Conservation (phyloP, 1,140 invertebrate genomes). For the Phocides pigmalion region DNA sequence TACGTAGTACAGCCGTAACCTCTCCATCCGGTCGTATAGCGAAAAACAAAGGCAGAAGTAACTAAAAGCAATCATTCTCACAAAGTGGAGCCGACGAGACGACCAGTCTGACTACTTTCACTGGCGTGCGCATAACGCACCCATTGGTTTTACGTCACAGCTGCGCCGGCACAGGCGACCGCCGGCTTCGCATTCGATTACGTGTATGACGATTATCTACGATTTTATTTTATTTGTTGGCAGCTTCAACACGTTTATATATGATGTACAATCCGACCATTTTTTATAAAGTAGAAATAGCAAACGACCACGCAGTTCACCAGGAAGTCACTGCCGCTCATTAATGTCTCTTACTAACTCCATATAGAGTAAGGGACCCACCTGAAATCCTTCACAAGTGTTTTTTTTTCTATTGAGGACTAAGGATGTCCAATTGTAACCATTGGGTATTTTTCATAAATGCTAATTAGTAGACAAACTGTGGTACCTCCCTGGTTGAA, state of each 20-base stretch:
- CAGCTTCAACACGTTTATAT: neutral
- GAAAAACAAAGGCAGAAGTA: constrained; percentile 39
- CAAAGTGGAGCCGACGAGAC: constrained; percentile 42
- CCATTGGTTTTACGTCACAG: constrained; percentile 35
- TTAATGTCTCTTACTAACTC: no score
- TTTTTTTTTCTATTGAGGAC: no score
- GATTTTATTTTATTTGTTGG: neutral
- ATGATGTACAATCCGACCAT: no score
- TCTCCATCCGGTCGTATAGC: constrained; percentile 31
- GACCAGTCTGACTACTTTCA: constrained; percentile 67
- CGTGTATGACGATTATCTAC: constrained; percentile 9
- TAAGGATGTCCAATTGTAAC: no score
- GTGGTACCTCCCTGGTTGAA: no score
- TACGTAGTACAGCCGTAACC: constrained; percentile 9
- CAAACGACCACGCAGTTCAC: no score
- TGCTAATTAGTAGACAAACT: no score
- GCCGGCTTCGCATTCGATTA: constrained; percentile 31
- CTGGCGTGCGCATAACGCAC: constrained; percentile 62
- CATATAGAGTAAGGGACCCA: no score
- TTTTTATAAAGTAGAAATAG: no score
- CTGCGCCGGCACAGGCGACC: constrained; percentile 20
- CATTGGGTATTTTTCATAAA: no score
- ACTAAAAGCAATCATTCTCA: constrained; percentile 29
- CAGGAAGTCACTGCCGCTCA: no score
- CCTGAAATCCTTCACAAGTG: no score